phyloP scores from a whole-genome alignment of 2,888 invertebrate species.

The Adineta ricciae region DNA sequence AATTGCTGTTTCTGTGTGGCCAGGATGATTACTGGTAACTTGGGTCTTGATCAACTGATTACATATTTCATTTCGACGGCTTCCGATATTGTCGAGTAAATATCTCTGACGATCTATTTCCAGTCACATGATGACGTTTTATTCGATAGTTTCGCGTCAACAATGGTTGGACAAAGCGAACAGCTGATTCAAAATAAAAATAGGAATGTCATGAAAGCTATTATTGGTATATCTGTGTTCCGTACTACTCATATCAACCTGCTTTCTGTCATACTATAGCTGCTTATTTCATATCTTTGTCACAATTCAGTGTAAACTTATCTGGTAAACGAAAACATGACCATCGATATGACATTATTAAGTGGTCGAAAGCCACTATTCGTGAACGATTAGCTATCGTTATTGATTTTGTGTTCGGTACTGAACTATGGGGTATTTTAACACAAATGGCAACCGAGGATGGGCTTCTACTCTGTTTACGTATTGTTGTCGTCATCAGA shows the following conservation, averaged over 20 bases:
- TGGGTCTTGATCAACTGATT: neutral
- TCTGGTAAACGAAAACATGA: slow-evolving; percentile 7
- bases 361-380: neutral
- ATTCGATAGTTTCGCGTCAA: neutral
- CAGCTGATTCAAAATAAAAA: neutral
- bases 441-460: neutral
- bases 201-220: neutral
- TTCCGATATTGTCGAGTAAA: slow-evolving; percentile 6
- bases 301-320: neutral
- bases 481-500: neutral
- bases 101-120: neutral
- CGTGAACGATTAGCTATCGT: neutral
- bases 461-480: neutral
- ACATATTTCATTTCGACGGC: neutral
- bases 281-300: neutral
- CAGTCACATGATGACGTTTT: too few relatives aligned
- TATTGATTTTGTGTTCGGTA: neutral
- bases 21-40: neutral
- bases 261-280: neutral
- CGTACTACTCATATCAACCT: too few relatives aligned
- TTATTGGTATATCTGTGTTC: neutral
- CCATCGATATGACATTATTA: neutral
- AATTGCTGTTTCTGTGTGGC: neutral
- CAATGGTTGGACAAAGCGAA: neutral
- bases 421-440: neutral